Evolutionary conservation across 1,140 invertebrate genomes (phyloP).

Genomic region (Yoshiicerus persimilis): DNA sequence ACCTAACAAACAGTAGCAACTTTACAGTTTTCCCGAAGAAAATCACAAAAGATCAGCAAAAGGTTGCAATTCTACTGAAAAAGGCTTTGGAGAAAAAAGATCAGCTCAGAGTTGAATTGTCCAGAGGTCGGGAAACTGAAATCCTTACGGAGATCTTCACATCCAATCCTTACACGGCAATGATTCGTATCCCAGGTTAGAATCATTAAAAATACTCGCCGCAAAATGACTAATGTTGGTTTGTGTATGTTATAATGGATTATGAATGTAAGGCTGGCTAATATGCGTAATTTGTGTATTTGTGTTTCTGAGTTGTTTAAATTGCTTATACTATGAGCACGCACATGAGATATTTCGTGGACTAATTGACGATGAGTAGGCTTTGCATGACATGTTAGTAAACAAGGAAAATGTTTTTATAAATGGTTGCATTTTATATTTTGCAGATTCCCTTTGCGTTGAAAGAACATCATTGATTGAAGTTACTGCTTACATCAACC

Average conservation of each 20-base stretch:
- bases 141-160: neutral
- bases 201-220: neutral
- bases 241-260: neutral
- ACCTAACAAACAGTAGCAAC: constrained; percentile 32
- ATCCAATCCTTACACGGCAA: constrained; percentile 38
- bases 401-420: neutral
- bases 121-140: constrained; percentile 15
- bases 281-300: too few species aligned
- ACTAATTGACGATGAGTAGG: neutral
- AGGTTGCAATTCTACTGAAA: constrained; percentile 42
- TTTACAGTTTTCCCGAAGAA: constrained; percentile 48
- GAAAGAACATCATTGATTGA: constrained; percentile 38
- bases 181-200: constrained; percentile 44
- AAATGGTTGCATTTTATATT: neutral
- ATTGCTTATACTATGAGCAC: too few species aligned
- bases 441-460: constrained; percentile 32
- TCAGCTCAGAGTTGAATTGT: constrained; percentile 31
- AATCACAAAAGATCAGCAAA: constrained; percentile 43
- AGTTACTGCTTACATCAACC: constrained; percentile 39
- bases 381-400: neutral
- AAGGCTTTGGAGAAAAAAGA: constrained; percentile 33
- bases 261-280: too few species aligned
- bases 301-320: too few species aligned
- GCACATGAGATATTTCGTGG: too few species aligned
- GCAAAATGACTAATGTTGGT: neutral